Evolutionary conservation across 2,888 invertebrate genomes (phyloP).

Genomic region (Meta bourneti): DNA sequence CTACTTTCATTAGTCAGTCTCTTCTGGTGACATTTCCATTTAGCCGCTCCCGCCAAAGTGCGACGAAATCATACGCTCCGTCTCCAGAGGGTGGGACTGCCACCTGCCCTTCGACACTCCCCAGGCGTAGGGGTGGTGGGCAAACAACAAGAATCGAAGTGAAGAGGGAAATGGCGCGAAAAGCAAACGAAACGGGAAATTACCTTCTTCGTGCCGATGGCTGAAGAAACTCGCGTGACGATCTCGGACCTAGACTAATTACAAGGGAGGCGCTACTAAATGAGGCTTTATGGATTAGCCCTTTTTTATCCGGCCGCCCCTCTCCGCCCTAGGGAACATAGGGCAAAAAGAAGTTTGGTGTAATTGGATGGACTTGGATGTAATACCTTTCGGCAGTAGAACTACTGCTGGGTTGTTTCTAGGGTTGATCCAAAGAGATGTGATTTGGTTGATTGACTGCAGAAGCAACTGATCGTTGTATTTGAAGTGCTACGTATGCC

Average conservation of each 20-base stretch:
- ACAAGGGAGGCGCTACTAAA: conserved; percentile 48
- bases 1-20: too few species aligned
- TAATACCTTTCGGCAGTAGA: neutral
- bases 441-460: too few species aligned
- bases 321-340: neutral
- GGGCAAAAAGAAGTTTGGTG: conserved; percentile 1
- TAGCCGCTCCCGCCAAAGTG: too few species aligned
- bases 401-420: too few species aligned
- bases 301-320: conserved; percentile 3
- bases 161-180: conserved; percentile 10
- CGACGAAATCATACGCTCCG: too few species aligned
- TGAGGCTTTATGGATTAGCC: conserved; percentile 57
- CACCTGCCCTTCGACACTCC: neutral
- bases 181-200: conserved; percentile 39
- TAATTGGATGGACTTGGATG: conserved; percentile 34
- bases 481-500: too few species aligned
- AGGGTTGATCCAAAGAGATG: too few species aligned
- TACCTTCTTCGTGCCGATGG: conserved; percentile 28
- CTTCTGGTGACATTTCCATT: too few species aligned
- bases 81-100: too few species aligned
- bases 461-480: too few species aligned
- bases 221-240: conserved; percentile 41
- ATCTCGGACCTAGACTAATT: conserved; percentile 26
- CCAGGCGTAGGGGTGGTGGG: neutral
- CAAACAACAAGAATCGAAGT: neutral